These are phyloP conservation scores for Platyscapa corneri DNA, from an alignment of 1,140 invertebrate species.

Conservation along the genomic window DNA sequence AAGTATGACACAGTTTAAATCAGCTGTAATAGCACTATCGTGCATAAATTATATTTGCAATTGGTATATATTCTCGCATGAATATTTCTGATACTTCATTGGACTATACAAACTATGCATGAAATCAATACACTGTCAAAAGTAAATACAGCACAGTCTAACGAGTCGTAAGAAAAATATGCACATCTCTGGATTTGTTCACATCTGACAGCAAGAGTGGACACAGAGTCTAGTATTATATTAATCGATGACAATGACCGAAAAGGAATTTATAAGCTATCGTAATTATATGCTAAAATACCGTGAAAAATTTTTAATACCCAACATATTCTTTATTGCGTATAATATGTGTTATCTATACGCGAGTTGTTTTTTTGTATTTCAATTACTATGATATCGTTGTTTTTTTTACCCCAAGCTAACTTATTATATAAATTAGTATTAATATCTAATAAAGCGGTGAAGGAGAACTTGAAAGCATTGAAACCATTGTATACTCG, in stretches of 20 bases:
- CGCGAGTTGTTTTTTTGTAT: neutral
- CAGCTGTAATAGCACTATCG: neutral
- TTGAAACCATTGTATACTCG: neutral
- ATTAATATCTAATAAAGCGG: neutral
- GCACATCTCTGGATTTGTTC: neutral
- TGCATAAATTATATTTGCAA: neutral
- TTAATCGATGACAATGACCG: conserved; percentile 40
- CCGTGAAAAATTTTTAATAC: neutral
- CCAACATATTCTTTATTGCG: neutral
- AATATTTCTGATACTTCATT: too few species aligned
- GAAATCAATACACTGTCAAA: too few species aligned
- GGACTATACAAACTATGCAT: too few species aligned
- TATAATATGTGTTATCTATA: neutral
- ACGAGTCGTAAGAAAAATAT: conserved; percentile 25
- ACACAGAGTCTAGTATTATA: neutral
- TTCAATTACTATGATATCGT: too few species aligned
- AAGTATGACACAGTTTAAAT: too few species aligned
- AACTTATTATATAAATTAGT: neutral
- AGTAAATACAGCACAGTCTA: conserved; percentile 28
- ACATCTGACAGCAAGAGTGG: neutral
- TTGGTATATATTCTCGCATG: neutral
- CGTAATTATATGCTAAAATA: conserved; percentile 46
- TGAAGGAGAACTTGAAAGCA: neutral
- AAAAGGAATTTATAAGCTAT: conserved; percentile 36
- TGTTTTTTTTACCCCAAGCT: neutral